A percentile compares a stretch with the other conserved stretches of the same genome.
These are phyloP conservation scores for Volucella bombylans DNA, from an alignment of 2,888 invertebrate species.

Conservation along the genomic window DNA sequence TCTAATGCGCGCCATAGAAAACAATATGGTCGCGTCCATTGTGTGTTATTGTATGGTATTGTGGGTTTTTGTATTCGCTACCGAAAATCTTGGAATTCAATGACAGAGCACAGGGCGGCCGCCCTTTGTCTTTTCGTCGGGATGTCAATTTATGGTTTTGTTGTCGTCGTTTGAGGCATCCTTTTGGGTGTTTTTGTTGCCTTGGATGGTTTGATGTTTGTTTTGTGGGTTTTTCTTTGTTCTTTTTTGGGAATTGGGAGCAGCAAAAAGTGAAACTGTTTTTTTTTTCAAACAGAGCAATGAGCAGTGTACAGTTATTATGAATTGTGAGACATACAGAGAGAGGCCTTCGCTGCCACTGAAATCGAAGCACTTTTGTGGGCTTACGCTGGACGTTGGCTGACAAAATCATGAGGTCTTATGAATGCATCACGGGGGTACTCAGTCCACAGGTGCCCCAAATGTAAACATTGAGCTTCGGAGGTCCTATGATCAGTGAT, in stretches of 20 bases:
- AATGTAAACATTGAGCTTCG: no score
- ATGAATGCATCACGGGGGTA: no score
- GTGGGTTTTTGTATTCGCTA: conserved; percentile 50
- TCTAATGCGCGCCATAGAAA: conserved; percentile 68
- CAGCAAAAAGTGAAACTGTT: conserved; percentile 18
- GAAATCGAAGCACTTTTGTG: no score
- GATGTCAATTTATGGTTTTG: conserved; percentile 71
- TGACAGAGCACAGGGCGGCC: conserved; percentile 51
- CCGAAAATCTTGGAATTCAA: conserved; percentile 63
- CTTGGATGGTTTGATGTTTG: conserved; percentile 33
- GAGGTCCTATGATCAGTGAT: no score
- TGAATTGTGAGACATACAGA: background rate
- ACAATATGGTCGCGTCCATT: conserved; percentile 67
- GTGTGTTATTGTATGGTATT: conserved; percentile 11
- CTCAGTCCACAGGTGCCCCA: no score
- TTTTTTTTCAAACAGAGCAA: conserved; percentile 5
- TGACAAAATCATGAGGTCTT: no score
- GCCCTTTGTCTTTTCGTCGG: conserved; percentile 43
- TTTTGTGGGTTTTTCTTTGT: conserved; percentile 1
- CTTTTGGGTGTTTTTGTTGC: conserved; percentile 33
- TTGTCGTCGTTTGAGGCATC: conserved; percentile 25
- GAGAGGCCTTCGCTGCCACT: no score
- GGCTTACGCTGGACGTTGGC: no score
- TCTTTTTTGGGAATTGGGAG: conserved; percentile 7
- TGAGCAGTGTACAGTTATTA: conserved; percentile 26